phyloP scores from a whole-genome alignment of 1,140 invertebrate species.

The Listronotus oregonensis region DNA sequence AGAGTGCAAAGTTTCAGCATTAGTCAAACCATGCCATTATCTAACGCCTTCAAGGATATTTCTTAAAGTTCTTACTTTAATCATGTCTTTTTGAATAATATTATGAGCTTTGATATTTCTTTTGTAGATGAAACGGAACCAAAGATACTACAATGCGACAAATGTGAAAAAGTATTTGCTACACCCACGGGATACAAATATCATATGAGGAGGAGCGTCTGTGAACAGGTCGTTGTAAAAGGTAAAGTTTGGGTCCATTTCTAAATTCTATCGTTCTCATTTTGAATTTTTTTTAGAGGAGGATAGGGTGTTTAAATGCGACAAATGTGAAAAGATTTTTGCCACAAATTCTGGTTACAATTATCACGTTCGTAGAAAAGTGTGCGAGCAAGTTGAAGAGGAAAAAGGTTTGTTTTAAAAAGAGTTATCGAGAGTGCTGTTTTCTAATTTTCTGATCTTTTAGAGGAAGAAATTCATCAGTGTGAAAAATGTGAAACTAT shows the following conservation, averaged over 20 bases:
- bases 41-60: too few species aligned
- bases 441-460: too few species aligned
- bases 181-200: constrained; percentile 2
- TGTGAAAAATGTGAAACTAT: constrained; percentile 23
- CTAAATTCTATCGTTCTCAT: background rate
- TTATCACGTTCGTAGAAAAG: background rate
- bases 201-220: background rate
- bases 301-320: background rate
- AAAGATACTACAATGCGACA: constrained; percentile 1
- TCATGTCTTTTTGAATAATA: background rate
- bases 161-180: constrained; percentile 9
- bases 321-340: background rate
- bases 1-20: too few species aligned
- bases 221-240: background rate
- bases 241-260: background rate
- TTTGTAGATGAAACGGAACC: background rate
- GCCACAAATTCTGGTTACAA: background rate
- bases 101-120: background rate
- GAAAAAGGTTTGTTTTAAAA: background rate
- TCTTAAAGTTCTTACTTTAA: too few species aligned
- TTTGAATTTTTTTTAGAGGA: background rate
- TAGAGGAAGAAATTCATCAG: constrained; percentile 4
- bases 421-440: too few species aligned
- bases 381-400: background rate
- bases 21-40: too few species aligned